These are phyloP conservation scores for Sinocyclocheilus anophthalmus DNA, from an alignment of 2,113 vertebrate genomes.

Conservation along the genomic window DNA sequence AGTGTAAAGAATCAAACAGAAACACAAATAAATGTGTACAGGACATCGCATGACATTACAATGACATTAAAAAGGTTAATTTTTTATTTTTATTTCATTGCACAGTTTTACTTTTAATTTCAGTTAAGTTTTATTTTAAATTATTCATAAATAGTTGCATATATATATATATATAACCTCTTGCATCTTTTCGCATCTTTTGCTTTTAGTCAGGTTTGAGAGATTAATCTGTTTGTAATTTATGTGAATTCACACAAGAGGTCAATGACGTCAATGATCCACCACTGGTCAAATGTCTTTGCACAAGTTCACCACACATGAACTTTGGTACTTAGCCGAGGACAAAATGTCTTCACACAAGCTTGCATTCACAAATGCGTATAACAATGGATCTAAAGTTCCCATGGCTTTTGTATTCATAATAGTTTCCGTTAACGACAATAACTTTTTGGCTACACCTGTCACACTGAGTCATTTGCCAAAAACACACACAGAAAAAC, in stretches of 20 bases:
- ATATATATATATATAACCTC: too few relatives aligned
- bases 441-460: not conserved
- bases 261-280: not conserved
- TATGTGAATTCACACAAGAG: not conserved
- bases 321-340: not conserved
- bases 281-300: not conserved
- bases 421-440: not conserved
- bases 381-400: not conserved
- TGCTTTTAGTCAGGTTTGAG: not conserved
- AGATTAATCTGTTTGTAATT: not conserved
- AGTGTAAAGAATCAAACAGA: not conserved
- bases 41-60: not conserved
- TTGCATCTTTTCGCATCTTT: too few relatives aligned
- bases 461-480: not conserved
- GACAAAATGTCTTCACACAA: not conserved
- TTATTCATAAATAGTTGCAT: not conserved
- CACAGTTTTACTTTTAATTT: not conserved
- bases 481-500: conserved; percentile 14
- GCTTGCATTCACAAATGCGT: not conserved
- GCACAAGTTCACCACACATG: not conserved
- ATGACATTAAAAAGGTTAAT: not conserved
- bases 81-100: not conserved
- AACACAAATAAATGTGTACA: not conserved
- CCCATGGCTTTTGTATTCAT: not conserved
- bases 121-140: not conserved